Evolutionary conservation across 1,140 invertebrate species (phyloP).

Genomic region (Holcopasites calliopsidis): DNA sequence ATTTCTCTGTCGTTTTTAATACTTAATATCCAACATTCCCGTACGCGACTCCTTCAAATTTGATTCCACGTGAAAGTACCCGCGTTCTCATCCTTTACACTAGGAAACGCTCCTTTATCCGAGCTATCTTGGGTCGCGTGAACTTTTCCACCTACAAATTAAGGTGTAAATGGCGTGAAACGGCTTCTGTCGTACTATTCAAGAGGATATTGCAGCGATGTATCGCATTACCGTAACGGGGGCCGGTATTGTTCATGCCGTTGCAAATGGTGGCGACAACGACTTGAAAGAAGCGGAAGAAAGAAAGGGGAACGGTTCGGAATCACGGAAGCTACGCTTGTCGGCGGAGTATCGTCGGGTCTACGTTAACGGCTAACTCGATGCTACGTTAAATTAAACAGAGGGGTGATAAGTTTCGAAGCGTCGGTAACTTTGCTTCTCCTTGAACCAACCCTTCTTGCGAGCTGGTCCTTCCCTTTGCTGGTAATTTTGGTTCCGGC

Average conservation of each 20-base stretch:
- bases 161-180: slow-evolving; percentile 57
- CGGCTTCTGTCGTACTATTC: slow-evolving; percentile 45
- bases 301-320: slow-evolving; percentile 5
- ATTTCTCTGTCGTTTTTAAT: no score
- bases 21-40: no score
- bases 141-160: slow-evolving; percentile 61
- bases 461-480: slow-evolving; percentile 26
- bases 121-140: slow-evolving; percentile 16
- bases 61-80: slow-evolving; percentile 8
- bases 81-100: slow-evolving; percentile 14
- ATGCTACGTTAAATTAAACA: slow-evolving; percentile 77
- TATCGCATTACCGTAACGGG: slow-evolving; percentile 51
- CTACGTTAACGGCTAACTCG: slow-evolving; percentile 74
- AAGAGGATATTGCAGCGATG: slow-evolving; percentile 56
- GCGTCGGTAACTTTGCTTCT: slow-evolving; percentile 73
- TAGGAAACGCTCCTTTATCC: slow-evolving; percentile 24
- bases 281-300: slow-evolving; percentile 14
- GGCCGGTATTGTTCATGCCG: slow-evolving; percentile 34
- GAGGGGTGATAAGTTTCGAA: slow-evolving; percentile 74
- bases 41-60: slow-evolving; percentile 39
- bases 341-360: slow-evolving; percentile 64
- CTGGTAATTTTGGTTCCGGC: slow-evolving; percentile 37
- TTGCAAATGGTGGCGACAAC: slow-evolving; percentile 27
- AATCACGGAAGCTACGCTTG: slow-evolving; percentile 65
- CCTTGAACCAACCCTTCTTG: slow-evolving; percentile 51